These are phyloP conservation scores for Pteria penguin DNA, from an alignment of 2,888 invertebrate species.

Conservation along the genomic window DNA sequence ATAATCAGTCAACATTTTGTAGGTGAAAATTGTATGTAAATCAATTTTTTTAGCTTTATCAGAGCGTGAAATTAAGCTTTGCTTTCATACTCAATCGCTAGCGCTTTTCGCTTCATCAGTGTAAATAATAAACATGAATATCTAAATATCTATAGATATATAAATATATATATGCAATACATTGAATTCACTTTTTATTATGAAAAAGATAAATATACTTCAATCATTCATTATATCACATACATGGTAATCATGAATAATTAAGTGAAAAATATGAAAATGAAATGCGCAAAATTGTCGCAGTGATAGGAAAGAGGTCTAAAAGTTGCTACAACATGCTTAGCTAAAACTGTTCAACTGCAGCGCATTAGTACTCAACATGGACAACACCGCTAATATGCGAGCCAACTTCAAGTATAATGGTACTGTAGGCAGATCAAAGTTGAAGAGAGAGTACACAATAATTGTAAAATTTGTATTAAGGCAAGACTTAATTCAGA, in stretches of 20 bases:
- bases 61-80: neutral
- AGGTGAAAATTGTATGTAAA: neutral
- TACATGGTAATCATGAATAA: too few species aligned
- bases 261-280: neutral
- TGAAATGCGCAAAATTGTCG: slow-evolving; percentile 9
- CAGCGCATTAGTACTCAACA: neutral
- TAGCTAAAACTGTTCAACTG: slow-evolving; percentile 6
- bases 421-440: neutral
- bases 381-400: neutral
- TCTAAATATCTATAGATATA: neutral
- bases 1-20: neutral
- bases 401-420: neutral
- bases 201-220: neutral
- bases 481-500: neutral
- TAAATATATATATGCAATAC: neutral
- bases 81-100: neutral
- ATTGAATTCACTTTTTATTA: neutral
- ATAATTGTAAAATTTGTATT: neutral
- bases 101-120: slow-evolving; percentile 1
- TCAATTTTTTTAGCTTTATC: neutral
- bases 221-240: too few species aligned
- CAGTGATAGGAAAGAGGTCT: slow-evolving; percentile 16
- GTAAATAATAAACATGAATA: neutral
- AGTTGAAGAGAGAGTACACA: neutral
- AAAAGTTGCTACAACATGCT: slow-evolving; percentile 29